Evolutionary conservation across 1,140 invertebrate species (phyloP), one percentile per base, ranked within the genome.

Genomic region (Drosophila arizonae): DNA sequence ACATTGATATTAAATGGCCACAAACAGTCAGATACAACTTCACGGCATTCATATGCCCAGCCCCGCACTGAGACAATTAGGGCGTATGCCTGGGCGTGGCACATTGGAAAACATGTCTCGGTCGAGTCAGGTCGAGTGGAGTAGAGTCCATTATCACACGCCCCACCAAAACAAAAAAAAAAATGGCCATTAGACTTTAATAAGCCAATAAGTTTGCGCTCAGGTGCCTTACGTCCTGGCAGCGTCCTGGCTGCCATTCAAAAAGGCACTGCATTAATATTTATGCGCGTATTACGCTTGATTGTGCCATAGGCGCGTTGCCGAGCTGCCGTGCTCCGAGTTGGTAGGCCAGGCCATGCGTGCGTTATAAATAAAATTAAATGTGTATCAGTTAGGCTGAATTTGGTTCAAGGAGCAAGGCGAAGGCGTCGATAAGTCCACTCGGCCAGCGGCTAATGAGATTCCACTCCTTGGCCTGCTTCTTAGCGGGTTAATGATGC

Each of bases 361-460:
- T 88, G 82, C 65, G 82, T 82, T 88, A 87, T 87, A 87, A 87
- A 87, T 87, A 87, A 87, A 87, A 87, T 87, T 87, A 88, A 87
- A 87, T 87, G 84, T 88, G 84, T 88, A 82, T 82, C 82, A 77
- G 69, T 87, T 87, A 77, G 58, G 55, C 65, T 73, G 76, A 76
- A 68, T 81, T 81, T 75, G 73, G 52, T 52, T 70, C 45, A 24
- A 24, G 70, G 11, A 39, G 36, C 36, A 39, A 39, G 15, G 6
- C 50, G 41, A 62, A 36, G 26, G 57, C 63, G 74, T 76, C 82
- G 81, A 87, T 86, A 82, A 86, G 81, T 79, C 68, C 54, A 64
- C 75, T 75, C 68, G 74, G 62, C 55, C 62, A 21, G 55, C 61
- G 41, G 64, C 81, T 87, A 87, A 88, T 88, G 79, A 87, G 82